A percentile compares a stretch with the other conserved stretches of the same genome.
phyloP scores from a whole-genome alignment of 2,797 vertebrate species.

The Siniperca obscura region DNA sequence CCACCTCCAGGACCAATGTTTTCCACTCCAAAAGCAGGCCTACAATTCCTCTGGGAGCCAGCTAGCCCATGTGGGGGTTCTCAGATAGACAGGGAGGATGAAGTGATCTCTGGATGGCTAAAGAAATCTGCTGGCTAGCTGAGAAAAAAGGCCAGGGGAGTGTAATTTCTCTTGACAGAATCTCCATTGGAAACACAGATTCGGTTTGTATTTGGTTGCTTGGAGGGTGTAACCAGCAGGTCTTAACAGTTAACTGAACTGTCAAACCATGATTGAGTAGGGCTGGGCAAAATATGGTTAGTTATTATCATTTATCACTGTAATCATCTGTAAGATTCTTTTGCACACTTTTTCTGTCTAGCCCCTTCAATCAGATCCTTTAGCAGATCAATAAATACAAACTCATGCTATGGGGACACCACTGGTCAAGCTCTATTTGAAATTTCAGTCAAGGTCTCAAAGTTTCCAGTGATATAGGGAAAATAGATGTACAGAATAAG shows the following conservation, averaged over 20 bases:
- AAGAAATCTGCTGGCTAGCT: slow-evolving; percentile 54
- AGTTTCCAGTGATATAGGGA: not conserved
- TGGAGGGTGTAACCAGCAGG: not conserved
- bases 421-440: not conserved
- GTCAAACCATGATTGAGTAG: not conserved
- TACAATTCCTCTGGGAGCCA: slow-evolving; percentile 51
- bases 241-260: slow-evolving; percentile 1
- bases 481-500: not conserved
- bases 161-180: slow-evolving; percentile 33
- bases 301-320: not conserved
- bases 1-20: slow-evolving; percentile 50
- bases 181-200: slow-evolving; percentile 24
- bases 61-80: slow-evolving; percentile 45
- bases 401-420: not conserved
- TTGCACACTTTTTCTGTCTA: not conserved
- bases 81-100: slow-evolving; percentile 53
- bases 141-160: slow-evolving; percentile 43
- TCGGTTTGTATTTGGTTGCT: slow-evolving; percentile 3
- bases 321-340: not conserved
- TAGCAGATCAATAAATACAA: not conserved
- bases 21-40: slow-evolving; percentile 64
- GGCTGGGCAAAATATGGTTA: not conserved
- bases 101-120: slow-evolving; percentile 49
- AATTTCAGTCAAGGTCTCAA: not conserved
- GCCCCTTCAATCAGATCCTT: not conserved